Base-by-base conservation (phyloP, 2,113 vertebrate genomes). In the Ahaetulla prasina region DNA sequence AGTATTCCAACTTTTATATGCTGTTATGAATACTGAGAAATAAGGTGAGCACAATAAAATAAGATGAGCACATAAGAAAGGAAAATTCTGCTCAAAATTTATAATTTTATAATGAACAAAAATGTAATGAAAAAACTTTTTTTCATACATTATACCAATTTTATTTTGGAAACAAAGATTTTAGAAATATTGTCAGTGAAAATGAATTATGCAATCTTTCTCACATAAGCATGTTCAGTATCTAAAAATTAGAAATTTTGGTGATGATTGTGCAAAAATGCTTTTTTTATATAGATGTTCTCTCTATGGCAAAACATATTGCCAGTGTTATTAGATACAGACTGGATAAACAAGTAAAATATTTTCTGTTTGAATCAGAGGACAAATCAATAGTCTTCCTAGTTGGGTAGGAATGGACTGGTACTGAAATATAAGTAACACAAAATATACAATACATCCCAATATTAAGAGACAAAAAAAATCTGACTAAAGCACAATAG, bases 1-100 rank as follows among this genome's bases (percentile, higher is more conserved):
- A 39, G 92, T 74, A 90, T 91, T 94, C 91, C 93, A 12, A 91
- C 52, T 90, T 92, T 95, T 43, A 80, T 87, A 63, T 43, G n/a
- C 4, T 53, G 54, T 43, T 27, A 94, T 43, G 47, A 55, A 92
- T 92, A 92, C 47, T 18, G 91, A 90, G 23, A 8, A 89, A 92
- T n/a, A n/a, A n/a, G n/a, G n/a, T n/a, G n/a, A n/a, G n/a, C 53
- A 57, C 91, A 74, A 43, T 27, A 52, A 50, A 22, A 8, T 22
- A 92, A 18, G 57, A 35, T 54, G 60, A 92, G 27, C n/a, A 16
- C 7, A 63, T 8, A 30, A 91, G 39, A 39, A n/a, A 30, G 85
- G 4, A 85, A 18, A 55, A 45, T 12, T 45, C 5, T 7, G 35
- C 63, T 11, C 18, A 23, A 12, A 50, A 50, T 53, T 27, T 74